Base-by-base conservation (phyloP, 2,113 vertebrate species). In the Oreocharis arfaki region DNA sequence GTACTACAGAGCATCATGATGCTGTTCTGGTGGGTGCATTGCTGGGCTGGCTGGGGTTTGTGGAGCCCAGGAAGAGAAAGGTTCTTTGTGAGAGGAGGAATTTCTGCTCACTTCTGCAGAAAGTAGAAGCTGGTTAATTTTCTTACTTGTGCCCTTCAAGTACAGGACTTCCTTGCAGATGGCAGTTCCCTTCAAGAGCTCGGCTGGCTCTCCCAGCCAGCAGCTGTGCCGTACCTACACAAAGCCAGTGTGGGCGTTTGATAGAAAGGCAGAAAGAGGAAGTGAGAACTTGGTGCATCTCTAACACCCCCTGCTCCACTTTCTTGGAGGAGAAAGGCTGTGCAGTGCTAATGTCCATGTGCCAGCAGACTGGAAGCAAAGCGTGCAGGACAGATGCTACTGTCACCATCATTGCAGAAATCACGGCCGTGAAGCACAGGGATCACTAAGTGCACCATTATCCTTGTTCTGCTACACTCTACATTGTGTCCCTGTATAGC, bases 401-500 rank as follows among this genome's bases (percentile, higher is more conserved):
- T 57, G 50, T 32, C 42, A 69, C 20, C 1, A 1, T 16, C 44
- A 6, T 2, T 42, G 52, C 30, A 89, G 61, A 76, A 77, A 50
- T 63, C 44, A 50, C 0, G 0, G 32, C 50, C 44, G 30, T 14
- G 23, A 27, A n/a, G 42, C 27, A 16, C 3, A 1, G 2, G 24
- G 33, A 41, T 57, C n/a, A 44, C 23, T 26, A 64, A 49, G 32
- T 44, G 49, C 30, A 65, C 8, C 18, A 5, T 44, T 74, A n/a
- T 35, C 33, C 4, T 71, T 23, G 37, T 65, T 73, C 33, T 64
- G 8, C 59, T 73, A 7, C 24, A 10, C 13, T 33, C 24, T 35
- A 24, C 0, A 0, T 42, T 55, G 41, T 68, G 26, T 52, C 37
- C 69, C 33, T 80, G 11, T 32, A 37, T 18, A 39, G 41, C 1